Percentiles rank a stretch among this genome's conserved stretches.
These are phyloP conservation scores for Echiichthys vipera DNA, from an alignment of 2,797 vertebrate species.

Conservation along the genomic window DNA sequence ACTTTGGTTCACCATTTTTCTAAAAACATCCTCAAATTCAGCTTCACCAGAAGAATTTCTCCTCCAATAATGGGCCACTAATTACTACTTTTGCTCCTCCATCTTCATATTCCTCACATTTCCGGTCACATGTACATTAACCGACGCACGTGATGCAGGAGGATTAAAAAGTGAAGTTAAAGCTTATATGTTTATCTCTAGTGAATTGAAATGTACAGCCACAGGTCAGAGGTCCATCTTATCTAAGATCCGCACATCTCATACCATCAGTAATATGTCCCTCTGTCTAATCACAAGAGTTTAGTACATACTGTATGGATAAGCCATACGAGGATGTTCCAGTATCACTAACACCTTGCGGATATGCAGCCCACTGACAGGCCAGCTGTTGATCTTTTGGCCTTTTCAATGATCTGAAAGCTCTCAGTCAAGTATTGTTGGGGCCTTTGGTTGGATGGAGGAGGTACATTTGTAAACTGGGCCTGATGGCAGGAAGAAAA, in stretches of 20 bases:
- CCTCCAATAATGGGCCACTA: background rate
- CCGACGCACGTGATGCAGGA: background rate
- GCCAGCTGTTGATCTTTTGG: constrained; percentile 75
- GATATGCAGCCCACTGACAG: constrained; percentile 66
- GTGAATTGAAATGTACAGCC: constrained; percentile 27
- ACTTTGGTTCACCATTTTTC: too few relatives aligned
- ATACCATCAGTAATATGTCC: constrained; percentile 39
- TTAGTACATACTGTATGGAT: constrained; percentile 38
- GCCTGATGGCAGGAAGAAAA: constrained; percentile 13
- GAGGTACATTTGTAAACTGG: constrained; percentile 7
- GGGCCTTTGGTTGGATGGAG: background rate
- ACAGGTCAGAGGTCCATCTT: constrained; percentile 31
- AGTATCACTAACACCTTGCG: constrained; percentile 63
- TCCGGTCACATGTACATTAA: background rate
- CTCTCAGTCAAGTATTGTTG: constrained; percentile 11
- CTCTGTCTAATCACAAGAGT: constrained; percentile 52
- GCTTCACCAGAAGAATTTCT: background rate
- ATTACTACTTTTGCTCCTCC: background rate
- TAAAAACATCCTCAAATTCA: background rate
- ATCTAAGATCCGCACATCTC: constrained; percentile 38
- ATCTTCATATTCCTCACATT: background rate
- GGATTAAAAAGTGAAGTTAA: constrained; percentile 42
- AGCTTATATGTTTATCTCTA: constrained; percentile 12
- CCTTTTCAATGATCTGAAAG: constrained; percentile 50
- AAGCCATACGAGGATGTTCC: constrained; percentile 65